Base-by-base conservation (phyloP, 2,888 invertebrate genomes). In the Brachylomia viminalis region DNA sequence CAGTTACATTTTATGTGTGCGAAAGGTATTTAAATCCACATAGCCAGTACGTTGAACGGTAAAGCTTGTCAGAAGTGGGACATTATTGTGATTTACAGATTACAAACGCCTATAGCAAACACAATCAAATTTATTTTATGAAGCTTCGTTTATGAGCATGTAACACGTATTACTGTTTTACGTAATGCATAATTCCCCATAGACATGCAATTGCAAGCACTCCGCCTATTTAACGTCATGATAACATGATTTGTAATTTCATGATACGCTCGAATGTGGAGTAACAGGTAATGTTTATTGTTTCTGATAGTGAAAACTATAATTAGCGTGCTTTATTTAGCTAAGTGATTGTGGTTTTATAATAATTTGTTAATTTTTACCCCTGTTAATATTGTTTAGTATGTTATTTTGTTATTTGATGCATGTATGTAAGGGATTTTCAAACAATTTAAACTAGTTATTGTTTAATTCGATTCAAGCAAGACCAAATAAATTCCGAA, bases 221-320 rank as follows among this genome's bases (percentile, higher is more conserved):
- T 87, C 75, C 72, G 84, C 80, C 83, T 87, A 88, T 90, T 88
- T 86, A 88, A 89, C 85, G 87, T 82, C 84, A 79, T 89, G 90
- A 90, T 90, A 89, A 90, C 88, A 87, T 90, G 90, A 93, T 93
- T 93, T 92, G 91, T 91, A 91, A 90, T 92, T 91, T 89, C 86
- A 89, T 90, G 88, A 90, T 91, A 90, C 38, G 83, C 87, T 88
- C 83, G 86, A 91, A 90, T 89, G 85, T 83, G 77, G 86, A 87
- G 87, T 90, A 87, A 90, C 86, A 87, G 82, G 84, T 88, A 82
- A 86, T 86, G 84, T 91, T 92, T 91, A 91, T 91, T 89, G 89
- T 90, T 90, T 83, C 68, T 89, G 90, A 91, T 91, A 91, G 84
- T 87, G 85, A 90, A 89, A 91, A 90, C 87, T 89, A 85, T 89